Evolutionary conservation across 1,140 invertebrate genomes (phyloP), one percentile per base, ranked within the genome.

Genomic region (Macrobrachium nipponense): DNA sequence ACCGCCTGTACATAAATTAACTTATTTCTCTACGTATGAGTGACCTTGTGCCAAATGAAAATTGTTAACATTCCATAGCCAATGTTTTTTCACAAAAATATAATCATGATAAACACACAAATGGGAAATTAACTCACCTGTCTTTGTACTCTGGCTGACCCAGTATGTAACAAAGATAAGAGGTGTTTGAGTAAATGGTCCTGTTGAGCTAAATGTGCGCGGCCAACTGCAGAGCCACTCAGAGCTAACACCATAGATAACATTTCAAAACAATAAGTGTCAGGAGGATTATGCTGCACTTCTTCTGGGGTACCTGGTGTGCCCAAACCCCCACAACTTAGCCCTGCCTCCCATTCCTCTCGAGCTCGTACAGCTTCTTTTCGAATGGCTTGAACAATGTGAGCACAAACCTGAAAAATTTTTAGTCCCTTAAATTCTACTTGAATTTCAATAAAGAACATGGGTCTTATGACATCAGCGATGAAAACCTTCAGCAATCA

Each of bases 261-360:
- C 96, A 99, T 97, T 92, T 99, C 97, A 91, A 99, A 99, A 92
- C 97, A 99, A 90, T 98, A 99, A 12, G 96, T 97, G 92, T 99
- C 98, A 5, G 95, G 92, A 18, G 91, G 90, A 88, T 91, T 92
- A 81, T 89, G 90, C 79, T 91, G 89, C 80, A 90, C 90, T 88
- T 90, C 90, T 18, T 89, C 88, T 20, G 90, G 90, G 11, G 87
- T 88, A 10, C 58, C 82, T 43, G 76, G 89, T 87, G 81, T 90
- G 88, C 83, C 90, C 61, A 81, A 27, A 12, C 51, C 81, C 60
- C 73, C 20, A 82, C 88, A 66, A 86, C 87, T 83, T 80, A 85
- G 36, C 86, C 88, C 60, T 20, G 88, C 44, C 86, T 89, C 81
- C 88, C 80, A 87, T 64, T 86, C 86, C 60, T 89, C 86, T 70